Base-by-base conservation (phyloP, 2,888 invertebrate species). In the Drosophila melanocephala region DNA sequence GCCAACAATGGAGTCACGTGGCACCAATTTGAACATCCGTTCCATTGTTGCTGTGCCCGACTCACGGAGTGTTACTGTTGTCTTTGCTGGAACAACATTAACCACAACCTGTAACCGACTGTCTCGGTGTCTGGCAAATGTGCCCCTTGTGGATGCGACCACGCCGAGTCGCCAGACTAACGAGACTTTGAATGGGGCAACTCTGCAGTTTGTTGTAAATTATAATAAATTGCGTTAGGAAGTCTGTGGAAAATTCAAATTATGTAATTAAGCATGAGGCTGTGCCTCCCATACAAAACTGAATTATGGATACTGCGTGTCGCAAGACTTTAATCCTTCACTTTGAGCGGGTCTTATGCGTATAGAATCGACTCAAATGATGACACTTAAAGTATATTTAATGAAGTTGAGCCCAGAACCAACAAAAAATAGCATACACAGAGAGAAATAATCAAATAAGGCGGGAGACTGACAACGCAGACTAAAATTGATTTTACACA, bases 1-100 rank as follows among this genome's bases (percentile, higher is more conserved):
- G 30, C 84, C 81, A 66, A 93, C 93, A 93, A 93, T 86, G 79
- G 82, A 91, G 93, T 91, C 93, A 93, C 93, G 93, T 93, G 93
- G 89, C 93, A 79, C 86, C 92, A 93, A 93, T 93, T 93, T 93
- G 83, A 91, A 74, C 90, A 87, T 92, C 89, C 91, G 91, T 65
- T 78, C 70, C 33, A 67, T 76, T 81, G 80, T 78, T 65, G 66
- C 39, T 47, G 30, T 42, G 10, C 30, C 57, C 37, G 55, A 57
- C 47, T 47, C 71, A 51, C 33, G 58, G 52, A 44, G 52, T 63
- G 71, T 72, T 61, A 68, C 82, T 79, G 75, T 84, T 81, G 79
- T 75, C 81, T 72, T 55, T 74, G 60, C 62, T 63, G 83, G 67
- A 57, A 80, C 52, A 84, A 75, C 69, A 77, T 64, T 75, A 84